Percentiles rank a stretch among this genome's conserved stretches.
These are phyloP conservation scores for Lissocephala sabroskyi DNA, from an alignment of 2,888 invertebrate species.

Conservation along the genomic window DNA sequence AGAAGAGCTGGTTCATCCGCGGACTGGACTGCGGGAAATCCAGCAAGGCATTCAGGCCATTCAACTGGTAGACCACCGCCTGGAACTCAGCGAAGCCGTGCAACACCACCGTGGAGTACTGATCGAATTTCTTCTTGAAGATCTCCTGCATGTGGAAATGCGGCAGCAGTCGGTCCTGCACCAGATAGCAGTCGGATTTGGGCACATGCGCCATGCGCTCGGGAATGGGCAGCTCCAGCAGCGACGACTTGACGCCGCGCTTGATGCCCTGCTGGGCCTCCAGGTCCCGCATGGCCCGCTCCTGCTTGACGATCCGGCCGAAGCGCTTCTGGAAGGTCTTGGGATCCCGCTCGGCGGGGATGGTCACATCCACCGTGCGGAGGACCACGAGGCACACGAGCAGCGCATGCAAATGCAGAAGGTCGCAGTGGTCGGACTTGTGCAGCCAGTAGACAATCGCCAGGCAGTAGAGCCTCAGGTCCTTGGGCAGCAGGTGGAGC, in stretches of 20 bases:
- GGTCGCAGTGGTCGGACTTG: constrained; percentile 59
- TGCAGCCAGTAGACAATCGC: constrained; percentile 69
- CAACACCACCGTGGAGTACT: constrained; percentile 61
- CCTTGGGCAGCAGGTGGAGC: constrained; percentile 51
- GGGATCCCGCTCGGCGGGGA: constrained; percentile 65
- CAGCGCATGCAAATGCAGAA: constrained; percentile 63
- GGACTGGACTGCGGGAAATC: constrained; percentile 76
- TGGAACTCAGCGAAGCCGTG: constrained; percentile 71
- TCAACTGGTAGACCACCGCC: constrained; percentile 67
- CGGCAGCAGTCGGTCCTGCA: constrained; percentile 63
- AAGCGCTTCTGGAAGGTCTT: constrained; percentile 64
- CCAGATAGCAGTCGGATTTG: constrained; percentile 66
- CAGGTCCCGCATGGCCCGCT: constrained; percentile 52
- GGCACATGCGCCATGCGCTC: constrained; percentile 59
- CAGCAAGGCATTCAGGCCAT: constrained; percentile 77
- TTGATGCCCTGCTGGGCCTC: constrained; percentile 43
- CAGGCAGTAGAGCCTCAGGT: constrained; percentile 65
- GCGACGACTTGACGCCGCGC: constrained; percentile 38
- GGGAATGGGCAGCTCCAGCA: constrained; percentile 41
- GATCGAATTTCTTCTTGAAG: constrained; percentile 68
- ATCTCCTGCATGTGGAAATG: constrained; percentile 70
- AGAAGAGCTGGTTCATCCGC: constrained; percentile 78
- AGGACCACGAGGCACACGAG: constrained; percentile 65
- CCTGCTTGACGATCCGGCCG: constrained; percentile 61
- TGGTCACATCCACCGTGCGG: constrained; percentile 65